A percentile compares a stretch with the other conserved stretches of the same genome.
Conservation (phyloP, 2,797 vertebrate species). For the Crenuchus spilurus region DNA sequence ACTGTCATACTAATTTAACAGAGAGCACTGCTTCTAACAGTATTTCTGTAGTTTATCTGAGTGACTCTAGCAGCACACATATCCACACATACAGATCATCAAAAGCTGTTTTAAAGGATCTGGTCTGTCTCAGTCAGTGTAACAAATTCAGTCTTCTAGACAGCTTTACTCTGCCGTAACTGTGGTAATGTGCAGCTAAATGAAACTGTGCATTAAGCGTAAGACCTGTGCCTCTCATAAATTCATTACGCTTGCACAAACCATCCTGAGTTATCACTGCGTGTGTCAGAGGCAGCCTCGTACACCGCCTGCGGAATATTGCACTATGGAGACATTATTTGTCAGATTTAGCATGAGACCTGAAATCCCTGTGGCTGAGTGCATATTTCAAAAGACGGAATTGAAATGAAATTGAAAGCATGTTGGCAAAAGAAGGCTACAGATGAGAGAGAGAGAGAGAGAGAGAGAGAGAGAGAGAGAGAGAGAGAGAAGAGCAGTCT, state of each 20-base stretch:
- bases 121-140: constrained; percentile 16
- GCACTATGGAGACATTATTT: constrained; percentile 62
- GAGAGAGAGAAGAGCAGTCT: constrained; percentile 49
- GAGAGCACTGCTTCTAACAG: too few relatives aligned
- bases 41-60: neutral
- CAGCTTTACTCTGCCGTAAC: constrained; percentile 31
- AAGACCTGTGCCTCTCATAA: constrained; percentile 42
- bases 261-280: constrained; percentile 43
- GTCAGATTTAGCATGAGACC: constrained; percentile 60
- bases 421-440: constrained; percentile 47
- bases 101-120: constrained; percentile 5
- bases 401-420: constrained; percentile 59
- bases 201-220: constrained; percentile 36
- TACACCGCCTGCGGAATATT: constrained; percentile 36
- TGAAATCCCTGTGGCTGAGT: constrained; percentile 58
- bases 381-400: constrained; percentile 54
- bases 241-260: constrained; percentile 52
- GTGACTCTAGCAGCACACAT: neutral
- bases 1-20: too few relatives aligned
- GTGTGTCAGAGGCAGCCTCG: constrained; percentile 30
- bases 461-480: constrained; percentile 3
- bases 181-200: constrained; percentile 21
- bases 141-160: constrained; percentile 31
- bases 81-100: constrained; percentile 2
- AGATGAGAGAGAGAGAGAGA: constrained; percentile 43